Percentiles rank a stretch among this genome's conserved stretches.
Conservation (phyloP, 1,140 invertebrate genomes). For the Brachionus plicatilis region DNA sequence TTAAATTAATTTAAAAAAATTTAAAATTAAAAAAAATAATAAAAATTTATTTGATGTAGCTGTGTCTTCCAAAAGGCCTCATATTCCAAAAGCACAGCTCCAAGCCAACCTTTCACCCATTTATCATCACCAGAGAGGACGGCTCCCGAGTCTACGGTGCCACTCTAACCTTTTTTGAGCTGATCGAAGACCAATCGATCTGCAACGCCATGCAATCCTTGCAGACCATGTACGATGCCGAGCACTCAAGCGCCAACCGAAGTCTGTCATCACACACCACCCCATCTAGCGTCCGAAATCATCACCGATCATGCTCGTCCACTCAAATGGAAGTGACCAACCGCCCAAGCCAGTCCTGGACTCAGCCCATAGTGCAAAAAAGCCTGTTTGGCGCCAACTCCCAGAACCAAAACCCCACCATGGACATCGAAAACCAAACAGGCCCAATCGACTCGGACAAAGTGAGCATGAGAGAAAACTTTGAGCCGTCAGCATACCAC, state of each 20-base stretch:
- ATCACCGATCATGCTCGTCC: constrained; percentile 41
- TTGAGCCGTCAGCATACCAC: not conserved
- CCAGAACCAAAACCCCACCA: not conserved
- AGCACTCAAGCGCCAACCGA: not conserved
- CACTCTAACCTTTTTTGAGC: constrained; percentile 88
- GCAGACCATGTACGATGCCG: constrained; percentile 60
- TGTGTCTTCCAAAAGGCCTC: constrained; percentile 85
- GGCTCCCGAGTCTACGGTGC: constrained; percentile 87
- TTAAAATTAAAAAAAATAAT: no score
- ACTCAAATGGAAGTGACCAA: constrained; percentile 61
- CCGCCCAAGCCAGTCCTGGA: constrained; percentile 12
- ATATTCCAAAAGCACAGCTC: constrained; percentile 61
- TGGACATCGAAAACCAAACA: not conserved
- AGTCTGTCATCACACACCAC: constrained; percentile 71
- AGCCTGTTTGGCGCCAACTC: not conserved
- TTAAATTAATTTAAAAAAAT: no score
- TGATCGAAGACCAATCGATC: constrained; percentile 81
- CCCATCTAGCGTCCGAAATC: constrained; percentile 69
- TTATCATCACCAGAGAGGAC: constrained; percentile 92
- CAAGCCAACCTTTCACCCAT: constrained; percentile 86
- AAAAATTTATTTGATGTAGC: constrained; percentile 58
- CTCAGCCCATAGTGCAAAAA: not conserved
- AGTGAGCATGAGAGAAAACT: not conserved
- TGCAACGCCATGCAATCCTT: constrained; percentile 88
- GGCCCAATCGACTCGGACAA: not conserved